Base-by-base conservation (phyloP, 2,113 vertebrate species). In the Jacana jacana region DNA sequence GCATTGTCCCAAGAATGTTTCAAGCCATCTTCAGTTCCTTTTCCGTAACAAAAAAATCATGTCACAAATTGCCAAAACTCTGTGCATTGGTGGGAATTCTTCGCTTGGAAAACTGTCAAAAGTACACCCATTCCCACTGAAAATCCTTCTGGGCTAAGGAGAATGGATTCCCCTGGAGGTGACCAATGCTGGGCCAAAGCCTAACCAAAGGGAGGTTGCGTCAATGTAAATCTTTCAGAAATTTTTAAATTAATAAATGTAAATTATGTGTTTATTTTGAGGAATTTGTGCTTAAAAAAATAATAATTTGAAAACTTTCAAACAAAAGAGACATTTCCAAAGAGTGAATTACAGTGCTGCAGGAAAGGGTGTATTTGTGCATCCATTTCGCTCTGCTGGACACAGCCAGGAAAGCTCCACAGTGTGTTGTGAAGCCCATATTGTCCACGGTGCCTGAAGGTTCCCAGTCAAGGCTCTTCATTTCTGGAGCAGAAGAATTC, bases 31-130 rank as follows among this genome's bases (percentile, higher is more conserved):
- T 96, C 65, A 51, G 49, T 90, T 96, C 35, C 49, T 91, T 70
- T 91, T 17, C 17, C 75, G 51, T 46, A 60, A 81, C 33, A 70
- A 46, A 31, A 18, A 60, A 81, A 81, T 17, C 54, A n/a, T 42
- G 49, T 86, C 71, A 84, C 48, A 88, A 52, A 84, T 66, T 79
- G 40, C 46, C 28, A 70, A 64, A 90, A 64, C 73, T 81, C 71
- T 73, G 39, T n/a, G 37, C 72, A 51, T 81, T 91, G 79, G 71
- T 97, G 80, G 91, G 96, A 97, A 95, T 96, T 93, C 76, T 91
- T 97, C 77, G 61, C 87, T 91, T 94, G 77, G 69, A 72, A 92
- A 88, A 89, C 72, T 88, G 86, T 79, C 68, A 61, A 35, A 84
- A 51, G 30, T 61, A 81, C 68, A 81, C 80, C 86, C 91, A 91